phyloP scores from a whole-genome alignment of 2,113 vertebrate species.

The Rostratula benghalensis region DNA sequence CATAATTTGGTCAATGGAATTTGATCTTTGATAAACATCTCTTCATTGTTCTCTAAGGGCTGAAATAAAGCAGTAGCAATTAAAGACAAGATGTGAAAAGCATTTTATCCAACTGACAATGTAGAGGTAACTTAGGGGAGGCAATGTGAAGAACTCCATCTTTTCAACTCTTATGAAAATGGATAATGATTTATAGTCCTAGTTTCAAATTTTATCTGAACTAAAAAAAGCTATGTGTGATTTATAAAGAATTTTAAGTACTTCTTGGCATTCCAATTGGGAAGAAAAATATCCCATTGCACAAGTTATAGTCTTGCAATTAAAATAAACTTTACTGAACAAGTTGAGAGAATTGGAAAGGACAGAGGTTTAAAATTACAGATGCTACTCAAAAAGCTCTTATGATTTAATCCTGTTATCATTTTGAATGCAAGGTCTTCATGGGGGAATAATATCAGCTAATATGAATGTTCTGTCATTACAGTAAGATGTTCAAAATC shows the following conservation, averaged over 20 bases:
- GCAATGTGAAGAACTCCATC: background rate
- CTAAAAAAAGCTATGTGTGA: background rate
- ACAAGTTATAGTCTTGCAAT: background rate
- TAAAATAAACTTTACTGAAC: background rate
- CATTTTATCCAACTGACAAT: background rate
- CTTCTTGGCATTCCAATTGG: background rate
- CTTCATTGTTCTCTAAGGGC: background rate
- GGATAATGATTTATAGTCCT: background rate
- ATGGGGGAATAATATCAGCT: background rate
- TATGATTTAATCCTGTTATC: background rate
- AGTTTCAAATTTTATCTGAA: background rate
- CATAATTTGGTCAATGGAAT: background rate
- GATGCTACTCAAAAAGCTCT: rapidly evolving
- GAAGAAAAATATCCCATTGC: background rate
- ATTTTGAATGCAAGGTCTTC: background rate
- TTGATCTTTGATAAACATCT: background rate
- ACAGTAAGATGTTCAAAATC: background rate
- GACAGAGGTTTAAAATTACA: background rate
- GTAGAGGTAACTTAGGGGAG: background rate
- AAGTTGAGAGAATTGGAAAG: background rate
- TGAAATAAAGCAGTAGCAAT: background rate
- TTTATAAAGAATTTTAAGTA: background rate
- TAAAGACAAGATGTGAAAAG: background rate
- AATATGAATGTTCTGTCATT: background rate
- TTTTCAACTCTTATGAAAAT: background rate